Evolutionary conservation across 2,888 invertebrate genomes (phyloP).

Genomic region (Chrysolina haemoptera): DNA sequence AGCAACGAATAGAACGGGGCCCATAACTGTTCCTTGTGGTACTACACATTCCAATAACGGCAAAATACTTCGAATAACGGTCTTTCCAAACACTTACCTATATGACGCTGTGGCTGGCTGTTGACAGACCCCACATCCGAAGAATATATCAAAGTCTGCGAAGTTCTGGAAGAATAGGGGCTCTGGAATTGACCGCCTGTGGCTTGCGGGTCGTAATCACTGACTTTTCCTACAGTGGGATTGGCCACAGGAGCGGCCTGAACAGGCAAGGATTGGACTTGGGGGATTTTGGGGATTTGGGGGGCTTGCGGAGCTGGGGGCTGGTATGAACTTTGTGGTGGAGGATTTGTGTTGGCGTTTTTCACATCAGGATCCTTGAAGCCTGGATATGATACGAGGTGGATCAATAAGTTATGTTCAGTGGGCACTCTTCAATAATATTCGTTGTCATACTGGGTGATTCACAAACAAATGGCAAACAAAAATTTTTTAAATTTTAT

Average conservation of each 20-base stretch:
- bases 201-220: slow-evolving; percentile 83
- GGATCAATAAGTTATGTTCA: too few species aligned
- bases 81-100: slow-evolving; percentile 69
- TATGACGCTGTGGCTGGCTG: slow-evolving; percentile 69
- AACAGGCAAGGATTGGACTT: slow-evolving; percentile 58
- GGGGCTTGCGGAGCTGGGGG: slow-evolving; percentile 67
- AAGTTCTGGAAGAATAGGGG: slow-evolving; percentile 81
- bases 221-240: slow-evolving; percentile 77
- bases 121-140: slow-evolving; percentile 81
- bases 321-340: slow-evolving; percentile 61
- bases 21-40: too few species aligned
- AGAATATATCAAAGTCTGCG: slow-evolving; percentile 89
- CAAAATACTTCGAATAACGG: too few species aligned
- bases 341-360: slow-evolving; percentile 59
- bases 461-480: too few species aligned
- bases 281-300: slow-evolving; percentile 68
- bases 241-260: slow-evolving; percentile 49
- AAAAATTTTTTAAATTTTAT: too few species aligned
- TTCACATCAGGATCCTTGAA: slow-evolving; percentile 55
- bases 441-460: not conserved
- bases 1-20: too few species aligned
- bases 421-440: too few species aligned
- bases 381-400: slow-evolving; percentile 10
- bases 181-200: slow-evolving; percentile 57
- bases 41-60: too few species aligned